Evolutionary conservation across 2,113 vertebrate genomes (phyloP).

Genomic region (Pangasianodon gigas): DNA sequence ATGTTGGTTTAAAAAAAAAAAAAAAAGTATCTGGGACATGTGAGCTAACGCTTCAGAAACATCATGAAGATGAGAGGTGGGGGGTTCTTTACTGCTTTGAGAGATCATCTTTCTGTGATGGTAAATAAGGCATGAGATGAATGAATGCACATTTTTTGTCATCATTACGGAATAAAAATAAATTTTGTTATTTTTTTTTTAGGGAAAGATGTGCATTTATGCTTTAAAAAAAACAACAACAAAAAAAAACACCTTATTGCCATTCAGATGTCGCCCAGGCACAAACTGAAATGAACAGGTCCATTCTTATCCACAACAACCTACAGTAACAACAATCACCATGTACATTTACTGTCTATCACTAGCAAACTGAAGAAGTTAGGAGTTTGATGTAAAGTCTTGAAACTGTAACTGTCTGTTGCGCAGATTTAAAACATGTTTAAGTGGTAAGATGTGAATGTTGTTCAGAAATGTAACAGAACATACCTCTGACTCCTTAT

Average conservation of each 20-base stretch:
- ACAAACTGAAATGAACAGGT: background rate
- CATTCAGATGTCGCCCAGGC: background rate
- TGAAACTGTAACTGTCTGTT: background rate
- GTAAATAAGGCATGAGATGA: background rate
- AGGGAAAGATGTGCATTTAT: background rate
- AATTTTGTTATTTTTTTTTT: background rate
- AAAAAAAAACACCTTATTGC: no score
- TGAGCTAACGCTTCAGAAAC: background rate
- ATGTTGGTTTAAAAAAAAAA: background rate
- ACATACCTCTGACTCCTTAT: slow-evolving; percentile 97
- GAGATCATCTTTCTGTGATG: background rate
- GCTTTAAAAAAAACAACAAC: no score
- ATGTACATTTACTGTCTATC: background rate
- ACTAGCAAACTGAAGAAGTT: background rate
- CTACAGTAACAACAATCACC: background rate
- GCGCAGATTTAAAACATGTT: background rate
- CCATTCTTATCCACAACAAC: background rate
- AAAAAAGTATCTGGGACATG: background rate
- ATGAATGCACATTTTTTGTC: background rate
- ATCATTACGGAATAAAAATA: background rate
- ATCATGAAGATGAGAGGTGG: background rate
- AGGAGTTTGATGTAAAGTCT: no score
- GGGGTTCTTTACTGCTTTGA: no score
- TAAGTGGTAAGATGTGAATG: background rate
- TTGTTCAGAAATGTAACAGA: background rate